These are phyloP conservation scores for Ypsolopha scabrella DNA, from an alignment of 2,888 invertebrate genomes.

Conservation along the genomic window DNA sequence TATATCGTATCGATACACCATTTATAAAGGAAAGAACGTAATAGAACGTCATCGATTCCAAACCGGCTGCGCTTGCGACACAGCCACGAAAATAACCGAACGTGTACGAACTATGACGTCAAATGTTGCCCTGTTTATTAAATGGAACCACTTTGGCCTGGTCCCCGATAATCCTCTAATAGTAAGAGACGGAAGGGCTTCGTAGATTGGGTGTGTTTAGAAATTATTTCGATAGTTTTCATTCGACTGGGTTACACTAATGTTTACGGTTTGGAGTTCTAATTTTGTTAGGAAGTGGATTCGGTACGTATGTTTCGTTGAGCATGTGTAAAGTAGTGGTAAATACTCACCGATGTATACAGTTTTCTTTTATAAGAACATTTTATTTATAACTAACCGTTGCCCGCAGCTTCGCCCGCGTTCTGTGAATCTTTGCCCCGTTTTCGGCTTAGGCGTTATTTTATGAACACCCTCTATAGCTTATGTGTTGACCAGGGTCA, in stretches of 20 bases:
- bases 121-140: neutral
- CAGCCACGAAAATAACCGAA: conserved; percentile 27
- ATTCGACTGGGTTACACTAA: neutral
- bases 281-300: neutral
- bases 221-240: neutral
- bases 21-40: no score
- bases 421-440: no score
- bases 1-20: no score
- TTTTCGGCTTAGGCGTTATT: no score
- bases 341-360: no score
- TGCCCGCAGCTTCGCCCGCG: no score
- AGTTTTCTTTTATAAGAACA: no score
- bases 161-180: neutral
- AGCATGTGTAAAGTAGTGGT: no score
- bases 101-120: conserved; percentile 31
- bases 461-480: no score
- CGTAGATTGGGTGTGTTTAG: neutral
- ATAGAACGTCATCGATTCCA: no score
- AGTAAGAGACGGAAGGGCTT: neutral
- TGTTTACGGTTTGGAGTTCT: neutral
- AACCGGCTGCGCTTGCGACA: neutral
- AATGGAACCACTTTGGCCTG: neutral
- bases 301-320: neutral
- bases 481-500: no score
- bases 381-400: no score